Evolutionary conservation across 2,888 invertebrate species (phyloP), one percentile per base, ranked within the genome.

Genomic region (Meiosimyza decipiens): DNA sequence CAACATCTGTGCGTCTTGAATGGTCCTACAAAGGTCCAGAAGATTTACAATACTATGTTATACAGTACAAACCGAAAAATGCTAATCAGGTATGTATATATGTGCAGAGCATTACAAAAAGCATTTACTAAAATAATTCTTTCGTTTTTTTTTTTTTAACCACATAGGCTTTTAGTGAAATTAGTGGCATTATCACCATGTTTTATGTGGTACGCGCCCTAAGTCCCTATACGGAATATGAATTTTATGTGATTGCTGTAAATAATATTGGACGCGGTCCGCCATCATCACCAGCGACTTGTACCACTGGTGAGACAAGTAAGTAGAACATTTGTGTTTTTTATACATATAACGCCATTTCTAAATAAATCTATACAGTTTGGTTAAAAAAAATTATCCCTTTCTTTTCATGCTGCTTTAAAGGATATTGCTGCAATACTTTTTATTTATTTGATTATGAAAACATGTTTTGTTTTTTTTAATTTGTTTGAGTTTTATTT

Each of bases 251-350:
- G 78, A 94, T 96, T 80, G 98, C 97, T 33, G 96, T 96, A 70
- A 99, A 98, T 89, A 94, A 93, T 87, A 95, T 97, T 78, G 99
- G 99, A 59, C 90, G 96, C 75, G 97, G 99, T 52, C 93, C 93
- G 52, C 94, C 96, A 3, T 97, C 97, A 77, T 89, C 92, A 28
- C 94, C 97, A 0, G 94, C 94, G 60, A 93, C 95, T 83, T 94
- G 97, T 82, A 97, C 97, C 78, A 99, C 99, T 33, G 97, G 96
- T 83, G 98, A 98, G 91, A 95, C 97, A 90, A 96, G 97, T 98
- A 91, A 89, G 90, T 88, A 75, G 16, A 73, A 33, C 50, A 67
- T 12, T 9, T 40, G 6, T 7, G 4, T 40, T 40, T 4, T 28
- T 3, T 40, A 40, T 1, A 40, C 6, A n/a, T 40, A 9, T 40